Conservation (phyloP, 2,797 vertebrate species). For the Pantherophis vulpinus region DNA sequence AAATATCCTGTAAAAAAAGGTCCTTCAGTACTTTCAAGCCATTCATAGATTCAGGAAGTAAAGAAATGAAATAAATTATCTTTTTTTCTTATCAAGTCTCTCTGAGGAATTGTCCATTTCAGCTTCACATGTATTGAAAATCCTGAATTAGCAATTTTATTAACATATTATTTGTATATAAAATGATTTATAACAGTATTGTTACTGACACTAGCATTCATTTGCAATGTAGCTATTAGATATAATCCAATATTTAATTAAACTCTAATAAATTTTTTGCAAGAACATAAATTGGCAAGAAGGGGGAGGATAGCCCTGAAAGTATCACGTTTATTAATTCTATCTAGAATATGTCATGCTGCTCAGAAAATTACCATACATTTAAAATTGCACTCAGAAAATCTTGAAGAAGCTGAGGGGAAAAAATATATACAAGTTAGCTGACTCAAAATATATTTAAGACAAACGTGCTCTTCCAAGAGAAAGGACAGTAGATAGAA, state of each 20-base stretch:
- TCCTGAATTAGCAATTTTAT: background rate
- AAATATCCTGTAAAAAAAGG: background rate
- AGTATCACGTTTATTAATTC: background rate
- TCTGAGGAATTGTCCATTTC: background rate
- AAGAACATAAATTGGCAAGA: background rate
- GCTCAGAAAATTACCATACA: background rate
- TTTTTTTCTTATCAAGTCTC: background rate
- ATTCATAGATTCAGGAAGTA: constrained; percentile 18
- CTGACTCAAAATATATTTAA: background rate
- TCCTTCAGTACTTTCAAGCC: background rate
- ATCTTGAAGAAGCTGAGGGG: background rate
- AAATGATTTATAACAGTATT: background rate
- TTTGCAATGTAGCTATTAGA: background rate
- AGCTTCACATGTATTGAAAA: background rate
- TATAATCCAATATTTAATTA: background rate
- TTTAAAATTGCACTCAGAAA: background rate
- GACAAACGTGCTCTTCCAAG: background rate
- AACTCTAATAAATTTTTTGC: background rate
- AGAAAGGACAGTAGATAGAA: background rate
- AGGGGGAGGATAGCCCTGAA: background rate
- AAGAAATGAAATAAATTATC: constrained; percentile 7
- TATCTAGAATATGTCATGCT: background rate
- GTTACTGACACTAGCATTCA: background rate
- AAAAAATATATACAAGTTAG: background rate
- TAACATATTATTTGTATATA: background rate